Evolutionary conservation across 64 coral and sea anemone genomes (phyloP).

Genomic region (Montipora efflorescens): DNA sequence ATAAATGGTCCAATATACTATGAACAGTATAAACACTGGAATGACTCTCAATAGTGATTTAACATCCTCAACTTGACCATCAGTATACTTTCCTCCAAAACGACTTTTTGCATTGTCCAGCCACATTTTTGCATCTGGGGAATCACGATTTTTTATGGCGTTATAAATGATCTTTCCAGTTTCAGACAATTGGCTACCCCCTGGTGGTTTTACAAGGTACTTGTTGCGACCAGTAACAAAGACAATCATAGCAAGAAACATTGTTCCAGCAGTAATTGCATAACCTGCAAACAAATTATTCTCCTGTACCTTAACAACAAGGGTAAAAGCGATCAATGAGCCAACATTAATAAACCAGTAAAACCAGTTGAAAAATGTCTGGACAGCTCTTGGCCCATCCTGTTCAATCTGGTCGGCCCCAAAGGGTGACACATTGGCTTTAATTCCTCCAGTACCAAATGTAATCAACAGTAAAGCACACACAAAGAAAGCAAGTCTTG

Average conservation of each 20-base stretch:
- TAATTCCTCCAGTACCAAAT: slow-evolving; percentile 85
- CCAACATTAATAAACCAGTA: slow-evolving; percentile 97
- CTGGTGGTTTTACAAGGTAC: slow-evolving; percentile 61
- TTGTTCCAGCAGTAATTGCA: slow-evolving; percentile 53
- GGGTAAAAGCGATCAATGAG: slow-evolving; percentile 79
- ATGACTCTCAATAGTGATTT: slow-evolving; percentile 69
- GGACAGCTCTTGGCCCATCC: slow-evolving; percentile 69
- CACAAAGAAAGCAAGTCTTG: slow-evolving; percentile 37
- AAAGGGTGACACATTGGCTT: slow-evolving; percentile 87
- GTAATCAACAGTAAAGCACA: slow-evolving; percentile 66
- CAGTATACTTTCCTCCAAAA: slow-evolving; percentile 74
- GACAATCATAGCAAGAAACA: slow-evolving; percentile 61
- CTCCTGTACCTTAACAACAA: slow-evolving; percentile 82
- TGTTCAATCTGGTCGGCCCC: slow-evolving; percentile 78
- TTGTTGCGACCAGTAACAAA: slow-evolving; percentile 68
- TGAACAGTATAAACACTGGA: slow-evolving; percentile 74
- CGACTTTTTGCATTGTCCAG: slow-evolving; percentile 70
- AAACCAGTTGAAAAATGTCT: slow-evolving; percentile 96
- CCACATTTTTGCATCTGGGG: slow-evolving; percentile 33
- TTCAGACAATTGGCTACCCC: slow-evolving; percentile 66
- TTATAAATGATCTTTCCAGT: slow-evolving; percentile 58
- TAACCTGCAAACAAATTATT: slow-evolving; percentile 68
- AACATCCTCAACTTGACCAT: slow-evolving; percentile 81
- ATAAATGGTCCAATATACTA: slow-evolving; percentile 78
- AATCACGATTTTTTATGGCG: slow-evolving; percentile 35